A percentile compares a stretch with the other conserved stretches of the same genome.
Evolutionary conservation across 1,140 invertebrate species (phyloP).

Genomic region (Drosophila novamexicana): DNA sequence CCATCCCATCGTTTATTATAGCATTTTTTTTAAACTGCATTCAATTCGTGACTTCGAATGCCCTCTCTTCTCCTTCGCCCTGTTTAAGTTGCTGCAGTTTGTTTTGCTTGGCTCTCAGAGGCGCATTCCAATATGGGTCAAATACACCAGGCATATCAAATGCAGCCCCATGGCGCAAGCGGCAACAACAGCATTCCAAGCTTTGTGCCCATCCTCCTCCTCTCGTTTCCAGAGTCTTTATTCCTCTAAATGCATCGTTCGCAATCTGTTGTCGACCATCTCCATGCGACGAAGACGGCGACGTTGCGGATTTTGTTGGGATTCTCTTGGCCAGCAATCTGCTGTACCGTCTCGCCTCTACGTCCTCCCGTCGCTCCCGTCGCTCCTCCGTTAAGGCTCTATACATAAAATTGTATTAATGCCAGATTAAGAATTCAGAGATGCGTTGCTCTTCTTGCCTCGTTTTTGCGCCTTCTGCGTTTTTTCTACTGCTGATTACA

Average conservation of each 20-base stretch:
- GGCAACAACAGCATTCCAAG: constrained; percentile 60
- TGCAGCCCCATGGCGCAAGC: constrained; percentile 51
- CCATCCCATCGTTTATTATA: constrained; percentile 66
- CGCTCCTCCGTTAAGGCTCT: constrained; percentile 18
- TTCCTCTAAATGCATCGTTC: not conserved
- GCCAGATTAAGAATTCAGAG: constrained; percentile 80
- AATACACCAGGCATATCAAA: constrained; percentile 81
- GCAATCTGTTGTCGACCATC: constrained; percentile 74
- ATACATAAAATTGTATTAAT: constrained; percentile 80
- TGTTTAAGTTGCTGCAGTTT: constrained; percentile 34
- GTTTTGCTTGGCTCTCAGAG: constrained; percentile 38
- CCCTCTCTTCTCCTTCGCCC: constrained; percentile 4
- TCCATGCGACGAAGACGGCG: constrained; percentile 22
- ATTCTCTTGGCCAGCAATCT: constrained; percentile 51
- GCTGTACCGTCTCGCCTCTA: not conserved
- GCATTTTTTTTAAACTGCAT: constrained; percentile 65
- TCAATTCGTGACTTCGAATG: constrained; percentile 68
- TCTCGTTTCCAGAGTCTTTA: not conserved
- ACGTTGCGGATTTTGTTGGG: constrained; percentile 65
- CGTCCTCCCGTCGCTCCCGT: constrained; percentile 8
- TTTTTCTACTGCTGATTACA: constrained; percentile 55
- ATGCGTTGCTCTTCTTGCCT: constrained; percentile 57
- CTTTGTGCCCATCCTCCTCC: constrained; percentile 21
- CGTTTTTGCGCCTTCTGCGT: constrained; percentile 32
- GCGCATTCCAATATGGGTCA: constrained; percentile 83